Conservation (phyloP, 2,888 invertebrate species). For the Belgica antarctica region DNA sequence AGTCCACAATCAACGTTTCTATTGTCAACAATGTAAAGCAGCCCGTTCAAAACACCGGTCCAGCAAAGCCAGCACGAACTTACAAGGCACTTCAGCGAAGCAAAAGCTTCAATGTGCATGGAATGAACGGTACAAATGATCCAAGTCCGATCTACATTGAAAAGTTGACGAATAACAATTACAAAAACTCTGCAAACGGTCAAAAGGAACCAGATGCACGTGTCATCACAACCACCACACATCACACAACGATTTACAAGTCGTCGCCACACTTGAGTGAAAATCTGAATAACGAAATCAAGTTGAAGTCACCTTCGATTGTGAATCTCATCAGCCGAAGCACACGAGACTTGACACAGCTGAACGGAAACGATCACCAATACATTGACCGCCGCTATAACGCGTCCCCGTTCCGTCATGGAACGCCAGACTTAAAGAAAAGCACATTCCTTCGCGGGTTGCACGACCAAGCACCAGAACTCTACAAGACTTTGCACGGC, state of each 20-base stretch:
- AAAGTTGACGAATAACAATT: constrained; percentile 51
- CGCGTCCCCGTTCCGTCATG: constrained; percentile 47
- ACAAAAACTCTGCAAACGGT: constrained; percentile 39
- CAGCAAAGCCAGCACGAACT: constrained; percentile 75
- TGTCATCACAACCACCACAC: constrained; percentile 56
- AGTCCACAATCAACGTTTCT: constrained; percentile 67
- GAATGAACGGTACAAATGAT: constrained; percentile 56
- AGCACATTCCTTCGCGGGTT: constrained; percentile 68
- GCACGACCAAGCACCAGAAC: constrained; percentile 68
- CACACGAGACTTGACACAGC: constrained; percentile 72
- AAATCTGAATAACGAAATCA: constrained; percentile 53
- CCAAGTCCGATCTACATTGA: constrained; percentile 55
- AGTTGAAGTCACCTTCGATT: constrained; percentile 80
- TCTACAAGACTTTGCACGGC: constrained; percentile 69
- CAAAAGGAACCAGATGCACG: constrained; percentile 54
- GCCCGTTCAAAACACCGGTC: constrained; percentile 57
- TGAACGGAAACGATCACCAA: constrained; percentile 52
- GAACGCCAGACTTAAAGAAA: constrained; percentile 61
- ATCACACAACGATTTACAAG: constrained; percentile 60
- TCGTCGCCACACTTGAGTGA: constrained; percentile 77
- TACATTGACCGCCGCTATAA: constrained; percentile 46
- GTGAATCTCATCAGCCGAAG: constrained; percentile 82
- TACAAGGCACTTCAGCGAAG: constrained; percentile 76
- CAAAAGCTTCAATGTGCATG: constrained; percentile 82
- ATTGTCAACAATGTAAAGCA: constrained; percentile 59